phyloP scores from a whole-genome alignment of 2,113 vertebrate genomes.

The Lophochroa leadbeateri region DNA sequence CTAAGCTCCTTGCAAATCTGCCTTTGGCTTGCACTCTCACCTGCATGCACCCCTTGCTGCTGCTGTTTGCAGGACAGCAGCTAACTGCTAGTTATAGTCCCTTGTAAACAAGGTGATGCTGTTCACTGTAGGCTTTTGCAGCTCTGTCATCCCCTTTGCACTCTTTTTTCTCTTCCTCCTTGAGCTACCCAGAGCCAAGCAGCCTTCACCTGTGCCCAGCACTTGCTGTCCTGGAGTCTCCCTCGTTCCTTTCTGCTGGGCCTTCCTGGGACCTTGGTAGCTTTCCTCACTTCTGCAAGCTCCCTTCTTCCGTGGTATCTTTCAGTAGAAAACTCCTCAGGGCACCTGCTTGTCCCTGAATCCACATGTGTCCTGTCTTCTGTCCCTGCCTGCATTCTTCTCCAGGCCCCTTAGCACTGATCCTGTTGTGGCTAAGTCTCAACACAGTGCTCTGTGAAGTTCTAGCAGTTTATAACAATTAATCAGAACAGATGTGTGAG shows the following conservation, averaged over 20 bases:
- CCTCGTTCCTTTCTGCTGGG: neutral
- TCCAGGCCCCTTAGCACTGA: neutral
- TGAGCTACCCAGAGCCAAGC: neutral
- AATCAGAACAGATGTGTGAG: fast-evolving
- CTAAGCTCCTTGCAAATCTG: neutral
- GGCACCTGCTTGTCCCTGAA: neutral
- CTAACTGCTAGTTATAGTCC: neutral
- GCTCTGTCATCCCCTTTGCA: neutral
- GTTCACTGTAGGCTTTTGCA: neutral
- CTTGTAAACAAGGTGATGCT: neutral
- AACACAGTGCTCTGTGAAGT: neutral
- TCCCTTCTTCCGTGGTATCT: neutral
- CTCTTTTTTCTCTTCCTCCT: neutral
- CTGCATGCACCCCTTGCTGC: neutral
- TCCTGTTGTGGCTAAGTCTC: neutral
- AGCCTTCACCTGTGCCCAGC: neutral
- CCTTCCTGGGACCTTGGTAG: neutral
- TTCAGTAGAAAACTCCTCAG: neutral
- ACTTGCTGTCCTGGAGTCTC: neutral
- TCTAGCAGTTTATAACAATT: neutral
- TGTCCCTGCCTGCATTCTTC: neutral
- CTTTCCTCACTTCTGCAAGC: neutral
- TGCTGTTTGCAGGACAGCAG: neutral
- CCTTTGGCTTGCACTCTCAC: neutral
- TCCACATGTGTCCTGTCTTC: neutral